These are phyloP conservation scores for Cliona cf. orientalis DNA, from an alignment of 37 sponge, comb jelly and placozoan species.

Conservation along the genomic window DNA sequence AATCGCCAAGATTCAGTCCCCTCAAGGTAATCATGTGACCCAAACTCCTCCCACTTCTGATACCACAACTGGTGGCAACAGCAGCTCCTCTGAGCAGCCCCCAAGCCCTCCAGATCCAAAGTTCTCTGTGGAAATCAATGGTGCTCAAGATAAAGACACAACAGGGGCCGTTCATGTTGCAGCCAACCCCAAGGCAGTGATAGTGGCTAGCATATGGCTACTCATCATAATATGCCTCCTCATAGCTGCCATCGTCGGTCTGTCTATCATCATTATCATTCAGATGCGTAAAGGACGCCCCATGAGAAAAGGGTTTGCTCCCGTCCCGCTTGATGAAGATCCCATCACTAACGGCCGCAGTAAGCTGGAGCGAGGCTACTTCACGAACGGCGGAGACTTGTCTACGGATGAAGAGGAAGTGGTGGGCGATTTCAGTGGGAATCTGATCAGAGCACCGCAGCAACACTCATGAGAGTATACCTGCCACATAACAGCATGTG, in stretches of 20 bases:
- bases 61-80: no score
- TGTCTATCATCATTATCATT: slow-evolving; percentile 9
- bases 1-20: background rate
- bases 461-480: background rate
- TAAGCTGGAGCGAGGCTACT: slow-evolving; percentile 13
- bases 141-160: no score
- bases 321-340: slow-evolving; percentile 35
- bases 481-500: background rate
- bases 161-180: background rate
- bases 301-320: slow-evolving; percentile 26
- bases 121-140: no score
- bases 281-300: slow-evolving; percentile 19
- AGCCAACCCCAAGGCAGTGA: background rate
- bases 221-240: slow-evolving; percentile 34
- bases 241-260: slow-evolving; percentile 17
- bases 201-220: slow-evolving; percentile 32
- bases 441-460: background rate
- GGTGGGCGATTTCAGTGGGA: slow-evolving; percentile 7
- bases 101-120: no score
- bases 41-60: background rate
- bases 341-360: background rate
- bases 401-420: slow-evolving; percentile 30
- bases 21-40: background rate
- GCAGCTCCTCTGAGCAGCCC: no score
- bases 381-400: slow-evolving; percentile 1